Conservation (phyloP, 2,797 vertebrate species). For the Sarcoramphus papa region DNA sequence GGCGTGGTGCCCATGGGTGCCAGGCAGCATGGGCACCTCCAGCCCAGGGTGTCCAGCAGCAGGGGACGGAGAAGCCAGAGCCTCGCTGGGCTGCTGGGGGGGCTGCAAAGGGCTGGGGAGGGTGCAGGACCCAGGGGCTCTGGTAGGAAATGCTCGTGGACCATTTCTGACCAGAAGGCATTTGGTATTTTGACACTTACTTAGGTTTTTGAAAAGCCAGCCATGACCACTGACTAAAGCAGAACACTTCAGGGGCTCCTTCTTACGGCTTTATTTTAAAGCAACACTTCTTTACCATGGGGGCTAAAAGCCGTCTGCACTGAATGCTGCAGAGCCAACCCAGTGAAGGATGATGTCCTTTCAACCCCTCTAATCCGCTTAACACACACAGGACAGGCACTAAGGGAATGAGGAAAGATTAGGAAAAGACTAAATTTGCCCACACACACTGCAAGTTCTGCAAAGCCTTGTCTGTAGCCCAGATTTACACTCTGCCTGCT, state of each 20-base stretch:
- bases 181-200: neutral
- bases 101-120: neutral
- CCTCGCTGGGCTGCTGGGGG: neutral
- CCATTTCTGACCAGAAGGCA: neutral
- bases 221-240: neutral
- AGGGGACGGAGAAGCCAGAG: neutral
- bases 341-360: neutral
- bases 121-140: neutral
- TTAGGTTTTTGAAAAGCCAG: neutral
- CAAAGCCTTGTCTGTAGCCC: neutral
- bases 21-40: neutral
- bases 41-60: neutral
- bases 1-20: neutral
- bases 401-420: neutral
- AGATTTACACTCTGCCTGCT: neutral
- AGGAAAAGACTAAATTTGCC: neutral
- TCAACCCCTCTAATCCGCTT: neutral
- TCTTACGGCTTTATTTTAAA: neutral
- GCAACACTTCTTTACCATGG: neutral
- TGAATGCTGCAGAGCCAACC: neutral
- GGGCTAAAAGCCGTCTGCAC: neutral
- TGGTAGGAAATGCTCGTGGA: neutral
- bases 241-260: neutral
- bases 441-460: fast-evolving
- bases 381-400: neutral